Base-by-base conservation (phyloP, 53 echinoderm and acorn worm species). In the Actinopyga echinites region DNA sequence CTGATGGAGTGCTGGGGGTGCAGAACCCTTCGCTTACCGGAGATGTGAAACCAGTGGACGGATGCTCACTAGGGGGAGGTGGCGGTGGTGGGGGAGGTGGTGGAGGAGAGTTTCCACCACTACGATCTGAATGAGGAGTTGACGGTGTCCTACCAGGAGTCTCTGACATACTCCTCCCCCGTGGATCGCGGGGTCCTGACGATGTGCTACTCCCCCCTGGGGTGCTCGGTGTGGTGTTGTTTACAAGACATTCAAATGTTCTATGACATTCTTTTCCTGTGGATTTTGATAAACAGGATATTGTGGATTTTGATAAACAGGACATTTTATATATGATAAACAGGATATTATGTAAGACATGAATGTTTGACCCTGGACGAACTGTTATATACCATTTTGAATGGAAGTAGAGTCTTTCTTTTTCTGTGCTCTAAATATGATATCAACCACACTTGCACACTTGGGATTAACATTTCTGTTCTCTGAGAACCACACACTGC, bases 201-300 rank as follows among this genome's bases (percentile, higher is more conserved):
- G 81, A 80, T n/a, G 62, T 62, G 54, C 91, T 83, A 42, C 84
- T 65, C 22, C 92, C 88, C 55, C 92, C 92, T 26, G 99, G 93
- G 30, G 99, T 94, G 63, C 74, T 92, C 15, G 88, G 83, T 30
- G 91, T 88, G 67, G 69, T 83, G 74, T 86, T 85, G 40, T 75
- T 85, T 5, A 86, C 87, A 28, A 99, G 92, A 57, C 92, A 94
- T 32, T 99, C 94, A 89, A 58, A 94, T 8, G 94, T 99, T 44
- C 93, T 75, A 65, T 99, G 92, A 60, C 92, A 99, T 71, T 99
- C 94, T 69, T 90, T 94, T 15, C 94, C 94, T 99, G 89, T 37
- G 59, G 64, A 31, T 65, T 13, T 34, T 24, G 42, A 73, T n/a
- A 73, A 49, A 17, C 49, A 49, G 49, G 15, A 2, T 49, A 13